Conservation (phyloP, 2,888 invertebrate species). For the Thereva unica region DNA sequence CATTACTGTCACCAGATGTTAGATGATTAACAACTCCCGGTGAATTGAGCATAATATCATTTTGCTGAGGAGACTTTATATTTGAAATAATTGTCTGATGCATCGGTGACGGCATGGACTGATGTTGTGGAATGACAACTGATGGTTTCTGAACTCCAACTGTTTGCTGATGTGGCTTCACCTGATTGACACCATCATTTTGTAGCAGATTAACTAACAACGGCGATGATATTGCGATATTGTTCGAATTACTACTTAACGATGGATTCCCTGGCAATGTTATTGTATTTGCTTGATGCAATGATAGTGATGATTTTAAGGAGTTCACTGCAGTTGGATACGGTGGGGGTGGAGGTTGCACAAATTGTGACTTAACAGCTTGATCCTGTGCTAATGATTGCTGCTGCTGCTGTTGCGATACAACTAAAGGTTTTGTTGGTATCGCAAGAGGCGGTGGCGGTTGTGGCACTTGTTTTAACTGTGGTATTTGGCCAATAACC, state of each 20-base stretch:
- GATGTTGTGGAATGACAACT: conserved; percentile 41
- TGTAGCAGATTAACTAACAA: conserved; percentile 88
- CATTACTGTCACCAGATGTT: conserved; percentile 15
- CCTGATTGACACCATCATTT: conserved; percentile 67
- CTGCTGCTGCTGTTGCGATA: conserved; percentile 30
- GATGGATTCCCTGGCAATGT: conserved; percentile 33
- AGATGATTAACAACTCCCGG: conserved; percentile 21
- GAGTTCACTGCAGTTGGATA: conserved; percentile 49
- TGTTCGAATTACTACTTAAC: conserved; percentile 46
- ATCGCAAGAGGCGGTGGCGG: conserved; percentile 38
- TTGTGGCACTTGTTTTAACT: conserved; percentile 8
- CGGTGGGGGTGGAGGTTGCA: conserved; percentile 54
- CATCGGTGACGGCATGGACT: conserved; percentile 26
- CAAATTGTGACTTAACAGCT: conserved; percentile 52
- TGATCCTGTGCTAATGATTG: conserved; percentile 33
- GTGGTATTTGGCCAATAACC: conserved; percentile 7
- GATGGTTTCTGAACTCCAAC: conserved; percentile 39
- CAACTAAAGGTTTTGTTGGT: conserved; percentile 27
- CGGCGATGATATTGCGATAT: conserved; percentile 84
- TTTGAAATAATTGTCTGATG: conserved; percentile 38
- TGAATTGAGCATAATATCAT: conserved; percentile 26
- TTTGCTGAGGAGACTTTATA: conserved; percentile 36
- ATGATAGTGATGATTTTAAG: conserved; percentile 28
- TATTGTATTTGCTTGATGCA: conserved; percentile 29
- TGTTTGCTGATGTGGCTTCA: conserved; percentile 45